These are phyloP conservation scores for Anabas testudineus DNA, from an alignment of 2,797 vertebrate genomes.

Conservation along the genomic window DNA sequence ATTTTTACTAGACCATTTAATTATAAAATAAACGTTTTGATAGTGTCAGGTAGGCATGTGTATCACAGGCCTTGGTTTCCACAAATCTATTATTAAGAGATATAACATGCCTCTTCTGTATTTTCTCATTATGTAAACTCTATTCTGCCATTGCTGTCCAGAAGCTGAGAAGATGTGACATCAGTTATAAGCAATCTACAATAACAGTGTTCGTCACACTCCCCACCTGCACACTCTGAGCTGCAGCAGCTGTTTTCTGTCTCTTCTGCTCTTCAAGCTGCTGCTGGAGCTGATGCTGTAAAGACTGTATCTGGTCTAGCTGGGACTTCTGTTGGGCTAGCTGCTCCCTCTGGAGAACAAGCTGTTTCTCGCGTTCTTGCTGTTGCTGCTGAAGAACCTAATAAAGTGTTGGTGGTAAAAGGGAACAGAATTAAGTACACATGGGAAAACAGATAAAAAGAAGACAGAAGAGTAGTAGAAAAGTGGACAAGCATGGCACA, in stretches of 20 bases:
- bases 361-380: slow-evolving; percentile 94
- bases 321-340: slow-evolving; percentile 97
- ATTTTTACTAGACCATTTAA: no score
- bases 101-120: background rate
- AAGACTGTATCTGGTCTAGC: slow-evolving; percentile 97
- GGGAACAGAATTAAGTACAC: slow-evolving; percentile 16
- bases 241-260: slow-evolving; percentile 86
- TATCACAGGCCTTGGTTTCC: no score
- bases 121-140: background rate
- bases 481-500: slow-evolving; percentile 4
- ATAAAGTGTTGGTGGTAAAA: slow-evolving; percentile 18
- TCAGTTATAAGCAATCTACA: background rate
- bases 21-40: no score
- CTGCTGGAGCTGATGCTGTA: slow-evolving; percentile 97
- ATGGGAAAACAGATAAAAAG: slow-evolving; percentile 14
- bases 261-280: slow-evolving; percentile 97
- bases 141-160: background rate
- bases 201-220: slow-evolving; percentile 3
- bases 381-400: slow-evolving; percentile 97
- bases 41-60: no score
- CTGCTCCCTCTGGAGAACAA: slow-evolving; percentile 95
- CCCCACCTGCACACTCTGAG: slow-evolving; percentile 69
- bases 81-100: no score
- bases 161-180: background rate
- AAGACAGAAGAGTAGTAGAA: background rate